A percentile compares a stretch with the other conserved stretches of the same genome.
Conservation (phyloP, 2,888 invertebrate species). For the Parnassius glacialis region DNA sequence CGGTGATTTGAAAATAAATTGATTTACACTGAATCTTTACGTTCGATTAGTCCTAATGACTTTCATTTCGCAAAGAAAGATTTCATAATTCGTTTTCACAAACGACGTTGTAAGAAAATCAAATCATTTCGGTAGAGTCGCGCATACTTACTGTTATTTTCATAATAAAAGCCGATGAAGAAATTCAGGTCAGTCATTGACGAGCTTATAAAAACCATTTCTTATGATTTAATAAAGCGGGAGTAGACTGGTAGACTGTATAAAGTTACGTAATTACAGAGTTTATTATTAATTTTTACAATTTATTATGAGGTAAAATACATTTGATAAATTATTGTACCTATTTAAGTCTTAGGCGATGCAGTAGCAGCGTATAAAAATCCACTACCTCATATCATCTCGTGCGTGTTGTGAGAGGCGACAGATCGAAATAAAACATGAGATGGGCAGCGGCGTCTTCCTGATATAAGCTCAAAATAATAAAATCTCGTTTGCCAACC, state of each 20-base stretch:
- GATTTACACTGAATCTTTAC: conserved; percentile 17
- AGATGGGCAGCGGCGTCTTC: no score
- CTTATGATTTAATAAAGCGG: conserved; percentile 29
- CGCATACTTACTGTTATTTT: conserved; percentile 25
- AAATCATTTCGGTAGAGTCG: conserved; percentile 17
- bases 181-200: conserved; percentile 28
- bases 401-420: no score
- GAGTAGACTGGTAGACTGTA: conserved; percentile 1
- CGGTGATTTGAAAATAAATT: no score
- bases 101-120: conserved; percentile 15
- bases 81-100: conserved; percentile 20
- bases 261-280: neutral
- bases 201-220: conserved; percentile 33
- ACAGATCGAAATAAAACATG: no score
- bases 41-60: conserved; percentile 15
- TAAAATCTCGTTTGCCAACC: no score
- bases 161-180: conserved; percentile 35
- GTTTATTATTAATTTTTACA: no score
- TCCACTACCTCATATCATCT: no score
- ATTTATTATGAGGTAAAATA: no score
- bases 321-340: no score
- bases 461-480: no score
- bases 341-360: no score
- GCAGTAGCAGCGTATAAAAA: no score
- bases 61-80: conserved; percentile 13